Base-by-base conservation (phyloP, 2,797 vertebrate species). In the Numenius phaeopus region DNA sequence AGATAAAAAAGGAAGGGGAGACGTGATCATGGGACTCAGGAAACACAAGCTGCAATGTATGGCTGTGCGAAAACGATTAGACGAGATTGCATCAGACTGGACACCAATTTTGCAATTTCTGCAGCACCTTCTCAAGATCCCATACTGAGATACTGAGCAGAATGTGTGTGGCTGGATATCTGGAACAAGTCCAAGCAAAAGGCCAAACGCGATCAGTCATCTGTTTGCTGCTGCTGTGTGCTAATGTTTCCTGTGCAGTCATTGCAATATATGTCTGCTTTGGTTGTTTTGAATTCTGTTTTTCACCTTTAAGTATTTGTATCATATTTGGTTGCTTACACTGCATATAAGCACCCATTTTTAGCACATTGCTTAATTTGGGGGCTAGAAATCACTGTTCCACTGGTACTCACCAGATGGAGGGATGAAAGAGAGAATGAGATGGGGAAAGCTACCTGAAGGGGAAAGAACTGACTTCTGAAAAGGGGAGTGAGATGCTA, bases 41-140 rank as follows among this genome's bases (percentile, higher is more conserved):
- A 96, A 96, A 61, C 72, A 58, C 0, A 0, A 91, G 82, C 58
- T 87, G 82, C 62, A 32, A 32, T 13, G 20, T 44, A 54, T 0
- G 0, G 40, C 89, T 94, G 90, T 95, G 93, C 79, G 92, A 96
- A 95, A 96, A 92, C 50, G 27, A 83, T 95, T 89, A 95, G 84
- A 89, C 3, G 3, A 91, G 82, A 86, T 95, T 97, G 82, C 89
- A 91, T 94, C 90, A 96, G 73, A 21, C 69, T 95, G 94, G 81
- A 90, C 84, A 89, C 46, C 47, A 62, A 16, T 88, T 94, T 72
- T 91, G 82, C 87, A 94, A 94, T 92, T 94, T 91, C 79, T 96
- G 79, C 79, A 94, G 72, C 94, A 97, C 94, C 92, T 97, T 96
- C 95, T 91, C 12, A 89, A 97, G 96, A 96, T 96, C 50, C 22